These are phyloP conservation scores for Mesocentrotus franciscanus DNA, from an alignment of 53 echinoderm and acorn worm species.

Conservation along the genomic window DNA sequence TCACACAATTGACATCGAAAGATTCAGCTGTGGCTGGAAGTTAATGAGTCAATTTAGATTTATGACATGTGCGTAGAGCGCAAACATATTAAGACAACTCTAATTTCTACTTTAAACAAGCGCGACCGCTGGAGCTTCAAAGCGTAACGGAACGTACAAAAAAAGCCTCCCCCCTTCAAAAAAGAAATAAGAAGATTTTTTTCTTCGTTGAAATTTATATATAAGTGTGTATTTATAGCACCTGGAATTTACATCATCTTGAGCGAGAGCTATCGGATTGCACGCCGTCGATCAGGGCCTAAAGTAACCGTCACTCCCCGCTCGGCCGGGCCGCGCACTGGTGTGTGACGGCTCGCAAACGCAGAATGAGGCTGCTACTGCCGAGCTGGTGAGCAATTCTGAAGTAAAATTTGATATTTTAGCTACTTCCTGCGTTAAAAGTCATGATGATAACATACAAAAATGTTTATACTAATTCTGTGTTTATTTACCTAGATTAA, in stretches of 20 bases:
- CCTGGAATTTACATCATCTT: conserved; percentile 62
- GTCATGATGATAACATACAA: not conserved
- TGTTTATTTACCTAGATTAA: not conserved
- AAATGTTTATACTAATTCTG: not conserved
- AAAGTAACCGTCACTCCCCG: conserved; percentile 38
- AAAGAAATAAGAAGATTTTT: not conserved
- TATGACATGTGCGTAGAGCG: conserved; percentile 55
- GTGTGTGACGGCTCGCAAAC: conserved; percentile 56
- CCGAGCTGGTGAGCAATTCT: not conserved
- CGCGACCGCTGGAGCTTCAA: conserved; percentile 17
- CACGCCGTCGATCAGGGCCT: conserved; percentile 55
- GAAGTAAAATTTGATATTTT: not conserved
- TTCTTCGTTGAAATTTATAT: not conserved
- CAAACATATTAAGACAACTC: conserved; percentile 65
- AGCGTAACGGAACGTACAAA: not conserved
- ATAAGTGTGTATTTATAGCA: conserved; percentile 52
- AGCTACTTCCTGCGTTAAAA: not conserved
- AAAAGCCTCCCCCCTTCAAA: not conserved
- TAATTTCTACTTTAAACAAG: conserved; percentile 63
- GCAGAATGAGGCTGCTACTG: not conserved
- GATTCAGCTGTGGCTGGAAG: not conserved
- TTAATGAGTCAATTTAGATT: conserved; percentile 70
- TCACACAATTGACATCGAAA: not conserved
- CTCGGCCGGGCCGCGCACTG: conserved; percentile 6
- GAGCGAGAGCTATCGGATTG: conserved; percentile 63